Conservation (phyloP, 1,140 invertebrate species). For the Hetaerina americana region DNA sequence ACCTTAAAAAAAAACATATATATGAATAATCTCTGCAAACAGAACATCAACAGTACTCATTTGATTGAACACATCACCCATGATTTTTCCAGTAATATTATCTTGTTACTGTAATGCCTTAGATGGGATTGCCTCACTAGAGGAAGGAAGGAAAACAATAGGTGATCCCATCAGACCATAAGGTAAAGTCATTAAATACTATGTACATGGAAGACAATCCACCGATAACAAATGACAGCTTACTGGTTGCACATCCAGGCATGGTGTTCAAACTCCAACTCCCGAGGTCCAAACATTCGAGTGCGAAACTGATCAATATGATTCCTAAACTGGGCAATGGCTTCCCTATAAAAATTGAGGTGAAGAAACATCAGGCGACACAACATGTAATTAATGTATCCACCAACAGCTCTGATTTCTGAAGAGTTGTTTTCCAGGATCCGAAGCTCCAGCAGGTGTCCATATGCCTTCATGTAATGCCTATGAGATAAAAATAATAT, state of each 20-base stretch:
- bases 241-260: conserved; percentile 95
- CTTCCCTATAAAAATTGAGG: conserved; percentile 78
- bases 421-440: conserved; percentile 80
- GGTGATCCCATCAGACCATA: too few species aligned
- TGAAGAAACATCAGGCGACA: conserved; percentile 75
- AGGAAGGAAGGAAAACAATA: too few species aligned
- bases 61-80: too few species aligned
- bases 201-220: background rate
- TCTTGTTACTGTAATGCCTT: too few species aligned
- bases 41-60: too few species aligned
- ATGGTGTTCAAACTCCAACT: conserved; percentile 87
- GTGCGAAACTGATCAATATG: conserved; percentile 81
- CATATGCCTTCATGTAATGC: conserved; percentile 88
- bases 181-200: too few species aligned
- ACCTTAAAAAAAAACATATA: too few species aligned
- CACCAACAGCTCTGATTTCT: conserved; percentile 89
- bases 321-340: conserved; percentile 82
- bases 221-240: conserved; percentile 22
- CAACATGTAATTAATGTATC: conserved; percentile 91
- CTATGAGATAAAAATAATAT: conserved; percentile 45
- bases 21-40: too few species aligned
- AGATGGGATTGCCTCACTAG: too few species aligned
- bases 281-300: conserved; percentile 55
- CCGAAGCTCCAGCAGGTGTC: conserved; percentile 71
- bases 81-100: too few species aligned